Evolutionary conservation across 1,140 invertebrate species (phyloP).

Genomic region (Heliconius himera): DNA sequence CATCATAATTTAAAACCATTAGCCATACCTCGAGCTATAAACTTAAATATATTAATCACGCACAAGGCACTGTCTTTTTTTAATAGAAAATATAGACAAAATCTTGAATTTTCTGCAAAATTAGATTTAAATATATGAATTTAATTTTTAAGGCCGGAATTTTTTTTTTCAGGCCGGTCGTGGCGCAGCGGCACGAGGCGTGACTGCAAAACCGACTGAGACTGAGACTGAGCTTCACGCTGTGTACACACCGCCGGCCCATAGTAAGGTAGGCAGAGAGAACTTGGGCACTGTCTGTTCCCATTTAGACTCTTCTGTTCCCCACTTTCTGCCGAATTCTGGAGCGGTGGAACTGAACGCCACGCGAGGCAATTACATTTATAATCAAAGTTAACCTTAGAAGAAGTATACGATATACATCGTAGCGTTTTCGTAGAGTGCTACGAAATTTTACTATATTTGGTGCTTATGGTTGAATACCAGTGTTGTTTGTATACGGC

Average conservation of each 20-base stretch:
- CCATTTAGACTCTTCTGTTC: neutral
- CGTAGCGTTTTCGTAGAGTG: neutral
- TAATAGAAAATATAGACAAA: neutral
- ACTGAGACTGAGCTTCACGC: too few species aligned
- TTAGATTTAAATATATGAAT: too few species aligned
- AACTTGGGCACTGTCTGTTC: neutral
- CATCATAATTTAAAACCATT: conserved; percentile 16
- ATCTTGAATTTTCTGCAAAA: neutral
- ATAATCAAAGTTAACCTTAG: too few species aligned
- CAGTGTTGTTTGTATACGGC: too few species aligned
- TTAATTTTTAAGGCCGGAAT: too few species aligned
- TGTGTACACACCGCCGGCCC: neutral
- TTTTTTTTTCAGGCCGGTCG: too few species aligned
- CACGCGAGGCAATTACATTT: too few species aligned
- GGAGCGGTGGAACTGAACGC: neutral
- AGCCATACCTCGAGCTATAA: conserved; percentile 5
- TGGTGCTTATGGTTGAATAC: neutral
- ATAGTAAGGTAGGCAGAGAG: neutral
- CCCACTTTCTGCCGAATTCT: neutral
- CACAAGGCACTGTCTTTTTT: neutral
- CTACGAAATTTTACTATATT: neutral
- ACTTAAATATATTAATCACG: conserved; percentile 9
- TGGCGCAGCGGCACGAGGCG: too few species aligned
- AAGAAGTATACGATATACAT: neutral
- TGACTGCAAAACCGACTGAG: too few species aligned